A percentile compares a stretch with the other conserved stretches of the same genome.
phyloP scores from a whole-genome alignment of 2,888 invertebrate genomes.

The Eupithecia centaureata region DNA sequence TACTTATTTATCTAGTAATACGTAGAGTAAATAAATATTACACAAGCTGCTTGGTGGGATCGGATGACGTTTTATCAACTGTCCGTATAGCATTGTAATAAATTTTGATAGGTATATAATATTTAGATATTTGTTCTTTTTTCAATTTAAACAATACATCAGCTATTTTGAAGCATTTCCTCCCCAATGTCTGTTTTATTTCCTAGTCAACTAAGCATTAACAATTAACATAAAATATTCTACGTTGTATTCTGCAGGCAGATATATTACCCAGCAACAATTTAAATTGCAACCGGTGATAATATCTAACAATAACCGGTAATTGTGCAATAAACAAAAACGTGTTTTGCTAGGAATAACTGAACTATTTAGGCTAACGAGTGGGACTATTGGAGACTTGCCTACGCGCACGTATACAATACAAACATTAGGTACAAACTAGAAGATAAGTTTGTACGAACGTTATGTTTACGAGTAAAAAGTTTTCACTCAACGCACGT shows the following conservation, averaged over 20 bases:
- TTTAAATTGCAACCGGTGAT: constrained; percentile 15
- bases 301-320: constrained; percentile 23
- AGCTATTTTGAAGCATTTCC: too few species aligned
- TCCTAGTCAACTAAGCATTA: background rate
- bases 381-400: constrained; percentile 38
- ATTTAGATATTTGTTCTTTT: too few species aligned
- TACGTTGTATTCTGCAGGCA: background rate
- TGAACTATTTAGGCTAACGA: constrained; percentile 43
- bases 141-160: too few species aligned
- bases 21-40: too few species aligned
- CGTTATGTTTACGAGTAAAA: background rate
- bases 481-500: background rate
- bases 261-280: background rate
- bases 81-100: too few species aligned
- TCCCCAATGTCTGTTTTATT: background rate
- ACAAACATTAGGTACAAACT: constrained; percentile 10
- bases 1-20: too few species aligned
- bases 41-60: too few species aligned
- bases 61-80: too few species aligned
- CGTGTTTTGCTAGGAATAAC: constrained; percentile 39
- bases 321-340: constrained; percentile 39
- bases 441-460: background rate
- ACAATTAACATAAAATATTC: background rate
- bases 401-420: constrained; percentile 37
- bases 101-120: too few species aligned